Evolutionary conservation across 2,888 invertebrate genomes (phyloP), one percentile per base, ranked within the genome.

Genomic region (Lasioglossum leucozonium): DNA sequence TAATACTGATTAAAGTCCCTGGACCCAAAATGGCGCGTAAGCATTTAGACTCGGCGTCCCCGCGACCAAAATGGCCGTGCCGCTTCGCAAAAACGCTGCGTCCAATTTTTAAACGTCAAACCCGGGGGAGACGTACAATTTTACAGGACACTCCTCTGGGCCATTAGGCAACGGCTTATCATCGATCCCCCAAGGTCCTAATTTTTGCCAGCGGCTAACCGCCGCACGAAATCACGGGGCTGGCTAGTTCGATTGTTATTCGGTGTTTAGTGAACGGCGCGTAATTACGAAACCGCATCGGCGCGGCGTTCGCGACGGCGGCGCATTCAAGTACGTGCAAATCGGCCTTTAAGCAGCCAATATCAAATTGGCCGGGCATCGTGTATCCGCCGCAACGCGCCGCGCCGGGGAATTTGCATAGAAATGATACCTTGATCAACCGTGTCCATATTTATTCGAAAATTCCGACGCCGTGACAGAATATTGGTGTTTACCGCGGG

Each of bases 401-500:
- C n/a, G n/a, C n/a, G n/a, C n/a, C n/a, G n/a, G 30, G 34, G 34
- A 71, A 84, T 84, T 84, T 83, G 84, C 84, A 84, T 83, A 84
- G 84, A 84, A 84, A 84, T 84, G 84, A 84, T 75, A 84, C 78
- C 78, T 84, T 78, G 78, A 83, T 84, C 78, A 37, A 26, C 58
- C 83, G 74, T 78, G 84, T 78, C 74, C 71, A 75, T 78, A 84
- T 84, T 83, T 83, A 83, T 75, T 75, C 78, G 78, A 75, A 84
- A 84, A 78, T 84, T 84, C 83, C 37, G 37, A 37, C 34, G 76
- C 74, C 71, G 78, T 78, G 78, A 83, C 84, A 58, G 84, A 83
- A 83, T 78, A 83, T 84, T 75, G 84, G 84, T 83, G 78, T 83
- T 84, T 84, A 78, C 84, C 84, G 71, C 84, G 2, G 84, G 65